Percentiles rank a stretch among this genome's conserved stretches.
Evolutionary conservation across 2,113 vertebrate genomes (phyloP).

Genomic region (Probosciger aterrimus): DNA sequence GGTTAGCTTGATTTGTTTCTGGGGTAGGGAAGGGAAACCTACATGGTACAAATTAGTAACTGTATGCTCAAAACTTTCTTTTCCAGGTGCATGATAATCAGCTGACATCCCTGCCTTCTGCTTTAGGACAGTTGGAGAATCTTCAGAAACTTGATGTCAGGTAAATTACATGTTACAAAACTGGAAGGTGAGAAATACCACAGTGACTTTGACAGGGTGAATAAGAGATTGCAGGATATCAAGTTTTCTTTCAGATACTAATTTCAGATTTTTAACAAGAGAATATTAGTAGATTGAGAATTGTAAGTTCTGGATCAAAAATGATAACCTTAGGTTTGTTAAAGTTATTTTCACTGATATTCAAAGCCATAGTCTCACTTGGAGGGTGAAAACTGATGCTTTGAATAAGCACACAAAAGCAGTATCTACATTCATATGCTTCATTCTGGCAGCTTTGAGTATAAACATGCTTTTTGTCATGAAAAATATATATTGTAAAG

Average conservation of each 20-base stretch:
- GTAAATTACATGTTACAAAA: slow-evolving; percentile 17
- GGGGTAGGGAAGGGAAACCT: neutral
- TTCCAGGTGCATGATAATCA: slow-evolving; percentile 93
- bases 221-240: neutral
- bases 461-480: neutral
- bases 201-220: neutral
- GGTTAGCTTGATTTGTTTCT: neutral
- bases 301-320: neutral
- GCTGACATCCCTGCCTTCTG: slow-evolving; percentile 80
- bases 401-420: neutral
- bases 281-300: neutral
- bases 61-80: neutral
- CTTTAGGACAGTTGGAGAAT: slow-evolving; percentile 85
- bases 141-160: slow-evolving; percentile 89
- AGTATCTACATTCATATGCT: neutral
- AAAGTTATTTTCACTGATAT: neutral
- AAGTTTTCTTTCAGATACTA: neutral
- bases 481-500: neutral
- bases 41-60: neutral
- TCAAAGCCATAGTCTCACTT: neutral
- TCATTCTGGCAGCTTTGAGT: neutral
- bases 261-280: neutral
- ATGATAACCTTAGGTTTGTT: neutral
- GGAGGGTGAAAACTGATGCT: neutral
- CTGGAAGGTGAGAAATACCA: neutral